phyloP scores from a whole-genome alignment of 2,113 vertebrate genomes.

The Onychostruthus taczanowskii region DNA sequence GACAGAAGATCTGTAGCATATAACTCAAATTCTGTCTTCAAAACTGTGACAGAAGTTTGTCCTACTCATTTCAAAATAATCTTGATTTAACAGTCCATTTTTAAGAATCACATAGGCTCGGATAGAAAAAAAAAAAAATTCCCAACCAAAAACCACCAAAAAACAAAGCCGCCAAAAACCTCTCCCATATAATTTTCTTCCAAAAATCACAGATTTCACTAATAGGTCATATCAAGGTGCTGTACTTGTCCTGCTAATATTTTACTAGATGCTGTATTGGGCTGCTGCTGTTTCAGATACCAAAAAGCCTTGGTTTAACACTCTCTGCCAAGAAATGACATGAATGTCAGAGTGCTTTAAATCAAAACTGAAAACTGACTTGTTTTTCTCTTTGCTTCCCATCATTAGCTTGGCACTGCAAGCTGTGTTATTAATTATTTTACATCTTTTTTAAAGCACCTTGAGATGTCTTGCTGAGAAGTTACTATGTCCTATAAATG shows the following conservation, averaged over 20 bases:
- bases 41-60: background rate
- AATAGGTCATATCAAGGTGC: background rate
- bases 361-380: conserved; percentile 28
- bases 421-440: conserved; percentile 42
- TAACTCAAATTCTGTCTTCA: background rate
- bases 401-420: conserved; percentile 18
- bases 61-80: background rate
- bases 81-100: background rate
- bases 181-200: background rate
- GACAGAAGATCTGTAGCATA: background rate
- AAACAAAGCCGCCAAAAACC: accelerated
- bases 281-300: background rate
- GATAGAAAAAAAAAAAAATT: background rate
- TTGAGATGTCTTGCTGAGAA: conserved; percentile 31
- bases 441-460: conserved; percentile 12
- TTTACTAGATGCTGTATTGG: background rate
- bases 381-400: conserved; percentile 28
- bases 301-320: background rate
- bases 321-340: background rate
- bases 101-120: background rate
- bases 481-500: background rate
- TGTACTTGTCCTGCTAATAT: background rate
- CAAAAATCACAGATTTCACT: background rate
- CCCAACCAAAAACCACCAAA: accelerated
- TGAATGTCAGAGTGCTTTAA: conserved; percentile 2